Evolutionary conservation across 2,888 invertebrate species (phyloP).

Genomic region (Parapristionchus giblindavisi): DNA sequence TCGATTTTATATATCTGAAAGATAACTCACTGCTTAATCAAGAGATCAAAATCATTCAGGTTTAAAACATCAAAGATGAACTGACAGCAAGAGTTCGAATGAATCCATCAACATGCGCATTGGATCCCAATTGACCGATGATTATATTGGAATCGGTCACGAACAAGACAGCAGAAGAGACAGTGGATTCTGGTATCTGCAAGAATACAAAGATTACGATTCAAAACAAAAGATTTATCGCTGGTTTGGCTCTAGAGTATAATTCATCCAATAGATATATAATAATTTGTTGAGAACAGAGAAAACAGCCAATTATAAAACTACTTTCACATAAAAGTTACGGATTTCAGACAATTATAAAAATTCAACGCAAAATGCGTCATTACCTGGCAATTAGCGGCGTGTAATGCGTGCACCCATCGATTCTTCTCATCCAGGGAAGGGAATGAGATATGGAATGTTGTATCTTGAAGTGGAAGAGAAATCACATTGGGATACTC

Average conservation of each 20-base stretch:
- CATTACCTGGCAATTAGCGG: constrained; percentile 31
- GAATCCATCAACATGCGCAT: constrained; percentile 56
- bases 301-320: too few relatives aligned
- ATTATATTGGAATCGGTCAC: constrained; percentile 35
- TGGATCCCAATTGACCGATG: constrained; percentile 32
- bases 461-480: background rate
- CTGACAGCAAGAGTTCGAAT: constrained; percentile 53
- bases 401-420: constrained; percentile 28
- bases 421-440: constrained; percentile 22
- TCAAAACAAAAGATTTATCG: background rate
- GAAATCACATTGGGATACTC: constrained; percentile 37
- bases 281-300: background rate
- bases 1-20: constrained; percentile 24
- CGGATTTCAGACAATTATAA: background rate
- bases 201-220: too few relatives aligned
- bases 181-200: constrained; percentile 31
- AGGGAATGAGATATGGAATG: constrained; percentile 35
- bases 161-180: constrained; percentile 35
- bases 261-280: too few relatives aligned
- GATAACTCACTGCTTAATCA: background rate
- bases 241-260: too few relatives aligned
- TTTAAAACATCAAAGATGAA: background rate
- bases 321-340: background rate
- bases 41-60: background rate
- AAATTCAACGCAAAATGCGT: too few relatives aligned